These are phyloP conservation scores for Mythimna albipuncta DNA, from an alignment of 2,888 invertebrate species.

Conservation along the genomic window DNA sequence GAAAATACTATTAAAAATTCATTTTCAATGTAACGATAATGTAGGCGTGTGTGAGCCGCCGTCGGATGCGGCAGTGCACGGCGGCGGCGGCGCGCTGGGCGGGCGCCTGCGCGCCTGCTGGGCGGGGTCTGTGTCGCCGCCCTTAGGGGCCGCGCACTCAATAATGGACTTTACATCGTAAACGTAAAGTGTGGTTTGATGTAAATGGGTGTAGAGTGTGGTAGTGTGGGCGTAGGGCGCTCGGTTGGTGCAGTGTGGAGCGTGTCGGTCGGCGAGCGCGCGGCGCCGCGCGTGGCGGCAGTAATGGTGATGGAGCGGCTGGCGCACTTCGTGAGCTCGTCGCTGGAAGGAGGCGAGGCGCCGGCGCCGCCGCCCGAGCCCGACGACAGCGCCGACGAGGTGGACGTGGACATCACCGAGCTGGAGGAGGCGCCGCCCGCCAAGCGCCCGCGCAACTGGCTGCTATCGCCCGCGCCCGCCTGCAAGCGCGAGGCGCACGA, in stretches of 20 bases:
- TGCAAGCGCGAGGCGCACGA: slow-evolving; percentile 83
- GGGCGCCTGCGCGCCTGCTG: slow-evolving; percentile 84
- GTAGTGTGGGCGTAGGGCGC: slow-evolving; percentile 80
- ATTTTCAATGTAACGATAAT: slow-evolving; percentile 88
- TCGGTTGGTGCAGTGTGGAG: slow-evolving; percentile 81
- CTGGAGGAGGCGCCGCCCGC: slow-evolving; percentile 84
- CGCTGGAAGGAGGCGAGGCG: slow-evolving; percentile 92
- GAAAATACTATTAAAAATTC: slow-evolving; percentile 85
- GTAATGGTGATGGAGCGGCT: slow-evolving; percentile 95
- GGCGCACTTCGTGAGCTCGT: slow-evolving; percentile 97
- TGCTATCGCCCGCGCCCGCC: slow-evolving; percentile 84
- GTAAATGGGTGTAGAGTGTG: slow-evolving; percentile 48
- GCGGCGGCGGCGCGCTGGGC: slow-evolving; percentile 66
- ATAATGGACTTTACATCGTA: slow-evolving; percentile 61
- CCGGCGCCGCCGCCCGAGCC: slow-evolving; percentile 88
- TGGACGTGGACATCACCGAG: slow-evolving; percentile 88
- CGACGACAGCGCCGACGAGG: slow-evolving; percentile 84
- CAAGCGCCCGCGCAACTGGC: slow-evolving; percentile 87
- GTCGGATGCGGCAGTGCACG: slow-evolving; percentile 72
- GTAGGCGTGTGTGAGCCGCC: slow-evolving; percentile 87
- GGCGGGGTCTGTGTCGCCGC: slow-evolving; percentile 82
- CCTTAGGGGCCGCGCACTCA: slow-evolving; percentile 62
- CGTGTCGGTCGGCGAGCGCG: slow-evolving; percentile 85
- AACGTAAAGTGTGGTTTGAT: slow-evolving; percentile 53
- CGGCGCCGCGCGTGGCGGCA: slow-evolving; percentile 83